Conservation (phyloP, 2,113 vertebrate genomes). For the Anarhynchus alexandrinus region DNA sequence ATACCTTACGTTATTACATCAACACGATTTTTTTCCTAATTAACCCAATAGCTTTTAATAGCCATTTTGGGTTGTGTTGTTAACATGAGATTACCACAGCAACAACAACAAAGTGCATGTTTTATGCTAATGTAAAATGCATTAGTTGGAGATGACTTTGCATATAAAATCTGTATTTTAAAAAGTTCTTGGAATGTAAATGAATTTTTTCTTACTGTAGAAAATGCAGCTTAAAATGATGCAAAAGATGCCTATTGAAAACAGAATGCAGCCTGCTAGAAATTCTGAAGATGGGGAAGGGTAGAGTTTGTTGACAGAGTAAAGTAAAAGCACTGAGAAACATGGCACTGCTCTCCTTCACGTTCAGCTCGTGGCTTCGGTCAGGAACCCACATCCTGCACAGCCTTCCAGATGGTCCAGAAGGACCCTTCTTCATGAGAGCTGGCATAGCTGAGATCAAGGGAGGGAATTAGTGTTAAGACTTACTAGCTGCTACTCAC, state of each 20-base stretch:
- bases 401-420: not conserved
- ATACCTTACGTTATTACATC: not conserved
- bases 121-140: not conserved
- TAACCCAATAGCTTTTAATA: not conserved
- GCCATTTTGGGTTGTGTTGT: not conserved
- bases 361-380: not conserved
- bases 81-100: not conserved
- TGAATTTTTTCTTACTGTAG: not conserved
- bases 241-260: not conserved
- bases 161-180: not conserved
- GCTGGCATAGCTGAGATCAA: not conserved
- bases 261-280: not conserved
- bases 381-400: not conserved
- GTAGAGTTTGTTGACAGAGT: not conserved
- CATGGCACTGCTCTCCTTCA: not conserved
- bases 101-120: not conserved
- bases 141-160: not conserved
- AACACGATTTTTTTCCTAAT: not conserved
- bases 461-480: constrained; percentile 35
- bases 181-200: constrained; percentile 4
- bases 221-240: not conserved
- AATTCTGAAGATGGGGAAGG: not conserved
- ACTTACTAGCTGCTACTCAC: not conserved
- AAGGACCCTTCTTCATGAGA: not conserved
- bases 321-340: constrained; percentile 24